phyloP scores from a whole-genome alignment of 1,140 invertebrate species.

The Camponotus pennsylvanicus region DNA sequence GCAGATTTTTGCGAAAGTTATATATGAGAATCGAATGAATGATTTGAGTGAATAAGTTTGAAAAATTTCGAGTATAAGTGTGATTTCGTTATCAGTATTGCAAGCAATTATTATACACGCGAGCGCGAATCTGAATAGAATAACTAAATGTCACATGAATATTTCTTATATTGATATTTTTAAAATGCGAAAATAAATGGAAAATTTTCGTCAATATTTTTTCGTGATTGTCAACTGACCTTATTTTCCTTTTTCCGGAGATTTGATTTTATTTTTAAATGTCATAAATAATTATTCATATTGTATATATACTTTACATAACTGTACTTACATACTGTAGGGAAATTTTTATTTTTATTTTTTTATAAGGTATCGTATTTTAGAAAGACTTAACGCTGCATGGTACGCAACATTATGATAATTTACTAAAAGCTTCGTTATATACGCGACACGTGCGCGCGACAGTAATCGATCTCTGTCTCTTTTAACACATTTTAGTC shows the following conservation, averaged over 20 bases:
- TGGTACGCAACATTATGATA: not conserved
- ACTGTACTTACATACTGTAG: not conserved
- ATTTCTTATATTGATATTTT: not conserved
- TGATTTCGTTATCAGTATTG: constrained; percentile 37
- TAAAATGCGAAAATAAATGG: not conserved
- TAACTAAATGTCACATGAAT: not conserved
- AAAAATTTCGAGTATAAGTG: not conserved
- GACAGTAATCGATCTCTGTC: constrained; percentile 71
- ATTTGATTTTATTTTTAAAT: not conserved
- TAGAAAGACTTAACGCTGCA: not conserved
- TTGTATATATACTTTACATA: not conserved
- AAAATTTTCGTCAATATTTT: not conserved
- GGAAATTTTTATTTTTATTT: constrained; percentile 12
- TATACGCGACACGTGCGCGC: not conserved
- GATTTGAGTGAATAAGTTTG: not conserved
- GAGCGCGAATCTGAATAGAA: not conserved
- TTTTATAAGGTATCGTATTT: constrained; percentile 21
- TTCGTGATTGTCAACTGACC: constrained; percentile 9
- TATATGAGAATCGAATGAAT: not conserved
- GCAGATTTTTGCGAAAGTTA: not conserved
- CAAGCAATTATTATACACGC: not conserved
- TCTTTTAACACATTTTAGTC: constrained; percentile 87
- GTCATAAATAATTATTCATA: not conserved
- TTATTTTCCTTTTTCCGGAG: not conserved
- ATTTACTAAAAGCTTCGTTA: constrained; percentile 22